These are phyloP conservation scores for Eudyptes chrysolophus DNA, from an alignment of 2,113 vertebrate species.

Conservation along the genomic window DNA sequence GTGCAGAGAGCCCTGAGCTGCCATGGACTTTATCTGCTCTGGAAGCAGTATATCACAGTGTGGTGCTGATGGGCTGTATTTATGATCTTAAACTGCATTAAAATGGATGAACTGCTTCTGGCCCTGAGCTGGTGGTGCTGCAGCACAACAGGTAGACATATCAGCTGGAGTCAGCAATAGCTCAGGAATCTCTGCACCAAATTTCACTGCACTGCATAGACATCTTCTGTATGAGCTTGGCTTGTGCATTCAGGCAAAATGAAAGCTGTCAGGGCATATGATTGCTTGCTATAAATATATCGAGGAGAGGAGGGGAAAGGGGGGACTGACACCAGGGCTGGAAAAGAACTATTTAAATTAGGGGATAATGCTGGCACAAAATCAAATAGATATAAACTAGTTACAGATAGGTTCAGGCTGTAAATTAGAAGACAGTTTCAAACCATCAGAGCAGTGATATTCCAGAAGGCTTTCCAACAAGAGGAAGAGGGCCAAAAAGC, in stretches of 20 bases:
- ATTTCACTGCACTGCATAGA: conserved; percentile 13
- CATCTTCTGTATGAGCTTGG: neutral
- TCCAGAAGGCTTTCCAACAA: neutral
- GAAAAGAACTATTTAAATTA: conserved; percentile 9
- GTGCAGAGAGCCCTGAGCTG: conserved; percentile 11
- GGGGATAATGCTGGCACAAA: neutral
- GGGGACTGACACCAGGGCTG: neutral
- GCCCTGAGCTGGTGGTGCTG: conserved; percentile 41
- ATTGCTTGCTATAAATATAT: conserved; percentile 54
- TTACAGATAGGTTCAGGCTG: conserved; percentile 3
- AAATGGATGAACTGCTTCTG: conserved; percentile 43
- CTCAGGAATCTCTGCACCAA: conserved; percentile 40
- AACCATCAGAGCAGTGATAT: neutral
- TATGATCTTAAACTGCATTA: conserved; percentile 45
- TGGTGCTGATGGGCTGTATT: conserved; percentile 46
- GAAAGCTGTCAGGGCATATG: conserved; percentile 51
- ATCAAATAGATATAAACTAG: conserved; percentile 6
- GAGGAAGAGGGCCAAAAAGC: neutral
- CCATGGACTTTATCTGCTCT: conserved; percentile 10
- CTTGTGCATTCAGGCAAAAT: conserved; percentile 48
- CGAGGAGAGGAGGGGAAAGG: neutral
- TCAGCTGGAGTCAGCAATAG: conserved; percentile 42
- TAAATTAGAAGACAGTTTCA: neutral
- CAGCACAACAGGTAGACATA: conserved; percentile 45
- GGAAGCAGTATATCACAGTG: conserved; percentile 13